Percentiles rank a stretch among this genome's conserved stretches.
Evolutionary conservation across 1,140 invertebrate species (phyloP).

Genomic region (Saccostrea echinata): DNA sequence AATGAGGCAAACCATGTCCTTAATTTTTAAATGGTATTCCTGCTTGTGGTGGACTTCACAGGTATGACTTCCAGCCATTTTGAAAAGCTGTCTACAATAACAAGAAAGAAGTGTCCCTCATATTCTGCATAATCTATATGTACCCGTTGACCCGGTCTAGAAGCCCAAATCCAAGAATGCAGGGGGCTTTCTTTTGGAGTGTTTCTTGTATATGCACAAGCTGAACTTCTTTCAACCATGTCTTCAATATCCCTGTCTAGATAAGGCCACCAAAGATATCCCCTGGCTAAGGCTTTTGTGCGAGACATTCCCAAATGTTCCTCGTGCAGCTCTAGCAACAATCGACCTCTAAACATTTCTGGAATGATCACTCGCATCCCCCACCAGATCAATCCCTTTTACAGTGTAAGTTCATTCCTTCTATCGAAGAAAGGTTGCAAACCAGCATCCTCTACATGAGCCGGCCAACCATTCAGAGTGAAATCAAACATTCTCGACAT

Average conservation of each 20-base stretch:
- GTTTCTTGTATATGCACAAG: conserved; percentile 72
- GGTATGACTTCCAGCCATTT: conserved; percentile 81
- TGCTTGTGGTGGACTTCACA: conserved; percentile 58
- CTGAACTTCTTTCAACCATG: conserved; percentile 77
- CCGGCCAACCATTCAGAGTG: background rate
- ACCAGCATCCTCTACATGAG: background rate
- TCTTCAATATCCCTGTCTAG: conserved; percentile 79
- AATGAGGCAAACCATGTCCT: conserved; percentile 75
- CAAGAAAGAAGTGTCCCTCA: conserved; percentile 72
- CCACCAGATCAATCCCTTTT: background rate
- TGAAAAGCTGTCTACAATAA: conserved; percentile 80
- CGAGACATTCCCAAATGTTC: conserved; percentile 79
- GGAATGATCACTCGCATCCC: background rate
- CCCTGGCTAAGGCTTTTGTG: conserved; percentile 78
- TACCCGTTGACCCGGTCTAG: conserved; percentile 68
- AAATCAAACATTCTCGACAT: background rate
- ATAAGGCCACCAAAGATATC: conserved; percentile 81
- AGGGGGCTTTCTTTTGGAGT: conserved; percentile 60
- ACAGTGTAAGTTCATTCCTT: background rate
- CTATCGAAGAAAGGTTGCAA: background rate
- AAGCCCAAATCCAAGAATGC: conserved; percentile 75
- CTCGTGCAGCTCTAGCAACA: conserved; percentile 30
- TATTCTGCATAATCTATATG: conserved; percentile 80
- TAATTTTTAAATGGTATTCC: conserved; percentile 61
- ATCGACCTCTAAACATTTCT: background rate